These are phyloP conservation scores for Habroteleia sp. DNA, from an alignment of 2,888 invertebrate genomes.

Conservation along the genomic window DNA sequence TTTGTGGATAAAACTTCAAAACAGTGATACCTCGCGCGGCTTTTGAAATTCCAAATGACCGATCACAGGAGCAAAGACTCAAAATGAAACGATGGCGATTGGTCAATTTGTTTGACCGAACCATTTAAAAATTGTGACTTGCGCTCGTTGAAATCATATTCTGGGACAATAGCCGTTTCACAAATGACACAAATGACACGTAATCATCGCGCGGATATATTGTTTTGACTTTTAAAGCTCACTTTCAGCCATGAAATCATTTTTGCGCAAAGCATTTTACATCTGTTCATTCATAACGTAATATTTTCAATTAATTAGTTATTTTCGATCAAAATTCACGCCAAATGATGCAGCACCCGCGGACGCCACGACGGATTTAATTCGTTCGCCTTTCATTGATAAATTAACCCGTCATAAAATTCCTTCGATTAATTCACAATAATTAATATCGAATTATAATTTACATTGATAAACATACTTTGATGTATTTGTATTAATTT, in stretches of 20 bases:
- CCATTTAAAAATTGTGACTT: conserved; percentile 60
- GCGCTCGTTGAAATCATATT: conserved; percentile 50
- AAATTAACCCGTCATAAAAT: too few species aligned
- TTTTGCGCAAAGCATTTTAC: conserved; percentile 5
- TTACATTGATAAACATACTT: too few species aligned
- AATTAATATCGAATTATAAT: too few species aligned
- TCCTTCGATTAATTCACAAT: too few species aligned
- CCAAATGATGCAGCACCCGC: too few species aligned
- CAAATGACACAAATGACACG: conserved; percentile 54
- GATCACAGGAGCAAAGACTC: conserved; percentile 61
- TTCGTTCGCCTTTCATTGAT: too few species aligned
- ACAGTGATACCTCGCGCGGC: conserved; percentile 55
- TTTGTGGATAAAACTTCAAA: conserved; percentile 61
- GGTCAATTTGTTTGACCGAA: conserved; percentile 60
- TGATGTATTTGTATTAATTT: too few species aligned
- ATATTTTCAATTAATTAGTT: conserved; percentile 6
- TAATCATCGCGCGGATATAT: conserved; percentile 42
- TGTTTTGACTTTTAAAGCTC: conserved; percentile 37
- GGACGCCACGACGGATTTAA: too few species aligned
- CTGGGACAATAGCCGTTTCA: conserved; percentile 49
- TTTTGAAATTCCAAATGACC: conserved; percentile 64
- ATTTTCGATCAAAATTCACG: not conserved
- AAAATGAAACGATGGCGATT: conserved; percentile 60
- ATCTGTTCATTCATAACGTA: not conserved
- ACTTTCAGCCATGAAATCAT: conserved; percentile 28